Percentiles rank a stretch among this genome's conserved stretches.
Conservation (phyloP, 1,140 invertebrate species). For the Brachionus calyciflorus region DNA sequence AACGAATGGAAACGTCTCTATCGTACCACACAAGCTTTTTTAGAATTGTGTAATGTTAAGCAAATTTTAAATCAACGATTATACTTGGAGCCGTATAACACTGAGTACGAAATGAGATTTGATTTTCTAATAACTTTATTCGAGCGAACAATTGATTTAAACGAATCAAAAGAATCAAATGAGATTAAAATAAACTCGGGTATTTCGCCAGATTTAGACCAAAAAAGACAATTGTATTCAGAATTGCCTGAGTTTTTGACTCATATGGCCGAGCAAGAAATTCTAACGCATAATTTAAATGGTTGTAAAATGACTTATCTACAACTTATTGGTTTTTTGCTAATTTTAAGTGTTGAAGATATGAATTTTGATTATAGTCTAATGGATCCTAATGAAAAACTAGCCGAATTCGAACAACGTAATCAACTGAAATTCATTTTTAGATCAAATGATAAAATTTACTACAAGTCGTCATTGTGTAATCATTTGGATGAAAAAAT, state of each 20-base stretch:
- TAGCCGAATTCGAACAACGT: slow-evolving; percentile 9
- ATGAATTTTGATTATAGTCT: slow-evolving; percentile 3
- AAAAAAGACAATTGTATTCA: slow-evolving; percentile 60
- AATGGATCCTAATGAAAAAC: background rate
- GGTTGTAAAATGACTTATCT: slow-evolving; percentile 74
- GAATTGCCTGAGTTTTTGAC: slow-evolving; percentile 63
- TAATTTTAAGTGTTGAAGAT: background rate
- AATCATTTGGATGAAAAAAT: slow-evolving; percentile 50
- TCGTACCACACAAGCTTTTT: slow-evolving; percentile 16
- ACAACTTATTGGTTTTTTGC: slow-evolving; percentile 62
- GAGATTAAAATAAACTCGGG: slow-evolving; percentile 59
- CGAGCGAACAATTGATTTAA: slow-evolving; percentile 23
- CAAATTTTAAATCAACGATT: background rate
- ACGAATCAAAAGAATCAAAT: slow-evolving; percentile 58
- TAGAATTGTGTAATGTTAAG: background rate
- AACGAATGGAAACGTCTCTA: slow-evolving; percentile 30
- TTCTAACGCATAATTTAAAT: slow-evolving; percentile 66
- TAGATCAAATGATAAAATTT: slow-evolving; percentile 64
- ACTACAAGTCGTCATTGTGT: slow-evolving; percentile 75
- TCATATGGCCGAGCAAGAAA: slow-evolving; percentile 68
- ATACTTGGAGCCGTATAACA: background rate
- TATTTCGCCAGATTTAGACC: slow-evolving; percentile 29
- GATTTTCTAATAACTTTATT: slow-evolving; percentile 40
- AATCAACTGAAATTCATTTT: slow-evolving; percentile 37
- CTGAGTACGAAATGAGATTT: background rate